Evolutionary conservation across 1,140 invertebrate genomes (phyloP).

Genomic region (honey bee (Apis mellifera)): DNA sequence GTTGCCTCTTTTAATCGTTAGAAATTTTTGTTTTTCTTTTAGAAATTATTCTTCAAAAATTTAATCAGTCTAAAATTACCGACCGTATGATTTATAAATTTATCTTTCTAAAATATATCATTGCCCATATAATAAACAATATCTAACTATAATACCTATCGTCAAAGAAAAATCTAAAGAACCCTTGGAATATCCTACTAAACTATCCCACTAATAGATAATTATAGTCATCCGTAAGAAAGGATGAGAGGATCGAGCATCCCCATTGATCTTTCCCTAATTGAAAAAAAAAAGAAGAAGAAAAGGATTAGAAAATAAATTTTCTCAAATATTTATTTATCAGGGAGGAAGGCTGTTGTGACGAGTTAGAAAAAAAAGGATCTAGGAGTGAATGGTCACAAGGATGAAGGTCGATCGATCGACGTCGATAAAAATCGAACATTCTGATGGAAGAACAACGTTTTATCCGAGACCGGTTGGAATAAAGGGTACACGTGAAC

Average conservation of each 20-base stretch:
- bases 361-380: not conserved
- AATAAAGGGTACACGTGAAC: conserved; percentile 13
- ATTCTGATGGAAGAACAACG: not conserved
- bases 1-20: too few species aligned
- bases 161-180: too few species aligned
- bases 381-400: not conserved
- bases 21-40: too few species aligned
- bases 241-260: not conserved
- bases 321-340: not conserved
- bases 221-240: not conserved
- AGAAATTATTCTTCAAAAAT: too few species aligned
- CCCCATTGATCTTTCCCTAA: conserved; percentile 34
- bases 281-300: conserved; percentile 27
- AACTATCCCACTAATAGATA: too few species aligned
- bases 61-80: too few species aligned
- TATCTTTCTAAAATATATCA: too few species aligned
- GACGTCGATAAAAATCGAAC: not conserved
- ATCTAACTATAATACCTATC: too few species aligned
- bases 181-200: too few species aligned
- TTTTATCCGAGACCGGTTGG: conserved; percentile 41
- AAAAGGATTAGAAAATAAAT: conserved; percentile 39
- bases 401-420: conserved; percentile 8
- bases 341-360: not conserved
- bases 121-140: too few species aligned
- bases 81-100: too few species aligned